Base-by-base conservation (phyloP, 2,888 invertebrate species). In the Dermolepida albohirtum region DNA sequence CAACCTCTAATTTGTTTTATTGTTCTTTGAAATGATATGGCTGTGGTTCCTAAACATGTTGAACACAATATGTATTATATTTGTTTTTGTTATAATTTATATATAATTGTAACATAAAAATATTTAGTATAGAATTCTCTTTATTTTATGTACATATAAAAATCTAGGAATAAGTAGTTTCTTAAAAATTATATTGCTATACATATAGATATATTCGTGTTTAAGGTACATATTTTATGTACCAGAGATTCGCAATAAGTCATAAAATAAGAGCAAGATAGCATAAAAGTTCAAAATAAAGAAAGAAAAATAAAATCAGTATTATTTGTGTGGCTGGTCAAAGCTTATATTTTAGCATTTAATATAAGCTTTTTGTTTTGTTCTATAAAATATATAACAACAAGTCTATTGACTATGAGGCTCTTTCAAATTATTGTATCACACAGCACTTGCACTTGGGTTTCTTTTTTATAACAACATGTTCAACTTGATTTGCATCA, bases 391-490 rank as follows among this genome's bases (percentile, higher is more conserved):
- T 73, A 74, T 74, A 74, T 71, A 76, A 74, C 76, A 78, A 78
- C 75, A 77, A 77, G 76, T 77, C 78, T 74, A 75, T 75, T 75
- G 72, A 74, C 74, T 73, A 74, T 65, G 64, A 71, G 72, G 70
- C 71, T 73, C 70, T 57, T 59, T 59, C 68, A 68, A 49, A 72
- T 89, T 94, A 95, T 90, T 95, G 95, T 83, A 95, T 88, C 83
- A 93, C 93, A 88, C 96, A 96, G 88, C 96, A 96, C 84, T 94
- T 92, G 90, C 95, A 95, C 87, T 95, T 95, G 85, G 93, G 94
- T 87, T 95, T 96, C 89, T 96, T 96, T 88, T 96, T 95, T 82
- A 96, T 90, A 82, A 93, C 92, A 80, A 96, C 94, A 84, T 93
- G 95, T 84, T 96, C 96, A 74, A 95, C 93, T 84, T 94, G 94